A percentile compares a stretch with the other conserved stretches of the same genome.
Conservation (phyloP, 53 echinoderm and acorn worm species). For the Temnopleurus reevesii region DNA sequence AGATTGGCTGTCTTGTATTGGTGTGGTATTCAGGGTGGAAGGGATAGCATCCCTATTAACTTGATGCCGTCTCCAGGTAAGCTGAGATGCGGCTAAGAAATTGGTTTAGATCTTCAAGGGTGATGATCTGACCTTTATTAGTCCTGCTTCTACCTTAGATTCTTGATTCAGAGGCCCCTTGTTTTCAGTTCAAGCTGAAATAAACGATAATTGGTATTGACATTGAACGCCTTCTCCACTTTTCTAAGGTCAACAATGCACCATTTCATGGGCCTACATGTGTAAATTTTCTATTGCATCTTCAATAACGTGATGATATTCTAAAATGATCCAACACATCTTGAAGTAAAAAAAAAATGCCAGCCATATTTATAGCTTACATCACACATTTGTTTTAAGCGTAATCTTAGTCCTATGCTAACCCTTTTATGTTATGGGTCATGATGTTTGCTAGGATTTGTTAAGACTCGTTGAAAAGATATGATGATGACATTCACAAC, state of each 20-base stretch:
- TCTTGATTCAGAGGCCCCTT: neutral
- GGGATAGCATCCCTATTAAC: slow-evolving; percentile 4
- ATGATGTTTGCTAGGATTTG: too few species aligned
- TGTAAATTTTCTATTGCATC: too few species aligned
- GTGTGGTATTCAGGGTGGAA: neutral
- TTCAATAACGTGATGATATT: too few species aligned
- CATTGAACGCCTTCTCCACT: neutral
- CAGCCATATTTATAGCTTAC: too few species aligned
- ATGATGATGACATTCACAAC: too few species aligned
- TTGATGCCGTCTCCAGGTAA: neutral
- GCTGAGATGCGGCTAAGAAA: slow-evolving; percentile 26
- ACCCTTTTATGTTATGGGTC: too few species aligned
- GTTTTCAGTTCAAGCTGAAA: neutral
- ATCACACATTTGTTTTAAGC: too few species aligned
- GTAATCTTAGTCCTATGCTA: too few species aligned
- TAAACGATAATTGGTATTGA: neutral
- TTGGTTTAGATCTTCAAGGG: slow-evolving; percentile 21
- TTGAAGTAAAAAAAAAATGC: too few species aligned
- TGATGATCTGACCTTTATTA: neutral
- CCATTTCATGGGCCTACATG: too few species aligned
- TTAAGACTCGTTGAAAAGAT: too few species aligned
- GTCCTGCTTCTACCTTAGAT: neutral
- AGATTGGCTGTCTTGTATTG: slow-evolving; percentile 1
- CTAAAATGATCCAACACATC: too few species aligned
- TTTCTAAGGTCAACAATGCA: neutral